phyloP scores from a whole-genome alignment of 2,888 invertebrate species.

The Drosophila nr. perissopoda region DNA sequence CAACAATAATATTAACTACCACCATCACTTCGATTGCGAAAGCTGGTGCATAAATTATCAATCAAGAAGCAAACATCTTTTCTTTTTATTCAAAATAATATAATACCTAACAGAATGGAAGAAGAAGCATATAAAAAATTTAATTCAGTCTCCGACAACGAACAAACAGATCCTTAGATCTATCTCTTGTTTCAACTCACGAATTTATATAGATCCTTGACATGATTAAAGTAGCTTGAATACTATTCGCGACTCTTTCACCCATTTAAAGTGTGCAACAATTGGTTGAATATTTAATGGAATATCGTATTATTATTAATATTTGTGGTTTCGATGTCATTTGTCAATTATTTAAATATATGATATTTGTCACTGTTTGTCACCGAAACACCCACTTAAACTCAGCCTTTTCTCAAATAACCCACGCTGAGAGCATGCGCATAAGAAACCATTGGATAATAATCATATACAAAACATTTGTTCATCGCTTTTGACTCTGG shows the following conservation, averaged over 20 bases:
- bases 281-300: not conserved
- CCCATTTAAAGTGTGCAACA: not conserved
- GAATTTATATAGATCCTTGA: not conserved
- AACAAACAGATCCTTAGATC: not conserved
- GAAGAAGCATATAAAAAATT: too few species aligned
- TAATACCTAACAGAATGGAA: not conserved
- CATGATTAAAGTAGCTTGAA: not conserved
- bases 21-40: conserved; percentile 12
- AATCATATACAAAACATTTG: conserved; percentile 51
- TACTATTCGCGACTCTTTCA: not conserved
- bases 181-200: not conserved
- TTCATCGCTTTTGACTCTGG: conserved; percentile 33
- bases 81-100: not conserved
- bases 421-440: conserved; percentile 40
- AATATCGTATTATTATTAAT: not conserved
- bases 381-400: not conserved
- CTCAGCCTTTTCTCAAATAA: not conserved
- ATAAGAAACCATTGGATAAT: conserved; percentile 61
- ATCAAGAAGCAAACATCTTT: not conserved
- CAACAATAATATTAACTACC: conserved; percentile 12
- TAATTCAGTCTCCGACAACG: not conserved
- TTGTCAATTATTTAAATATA: not conserved
- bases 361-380: not conserved
- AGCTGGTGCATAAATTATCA: not conserved
- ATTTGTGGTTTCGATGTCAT: not conserved